A percentile compares a stretch with the other conserved stretches of the same genome.
Conservation (phyloP, 2,888 invertebrate genomes). For the Rhogogaster chlorosoma region DNA sequence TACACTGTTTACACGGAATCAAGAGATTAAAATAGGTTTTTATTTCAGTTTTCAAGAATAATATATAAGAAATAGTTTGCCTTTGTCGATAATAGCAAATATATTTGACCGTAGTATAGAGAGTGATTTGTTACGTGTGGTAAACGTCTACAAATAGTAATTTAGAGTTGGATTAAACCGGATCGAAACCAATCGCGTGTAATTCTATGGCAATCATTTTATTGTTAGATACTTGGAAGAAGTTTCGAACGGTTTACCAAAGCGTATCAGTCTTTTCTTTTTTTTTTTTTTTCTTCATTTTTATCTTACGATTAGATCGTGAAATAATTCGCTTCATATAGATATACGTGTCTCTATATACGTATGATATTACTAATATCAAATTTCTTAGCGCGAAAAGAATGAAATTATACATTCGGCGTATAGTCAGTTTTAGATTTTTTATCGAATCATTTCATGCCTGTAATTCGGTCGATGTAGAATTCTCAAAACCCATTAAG, state of each 20-base stretch:
- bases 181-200: slow-evolving; percentile 4
- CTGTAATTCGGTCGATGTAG: not conserved
- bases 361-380: not conserved
- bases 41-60: not conserved
- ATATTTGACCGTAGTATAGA: not conserved
- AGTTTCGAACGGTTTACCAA: not conserved
- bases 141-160: slow-evolving; percentile 37
- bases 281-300: not conserved
- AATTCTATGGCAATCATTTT: slow-evolving; percentile 13
- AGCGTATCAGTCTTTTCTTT: not conserved
- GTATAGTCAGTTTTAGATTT: not conserved
- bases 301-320: not conserved
- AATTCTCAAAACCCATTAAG: slow-evolving; percentile 1
- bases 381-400: not conserved
- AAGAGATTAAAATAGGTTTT: not conserved
- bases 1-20: not conserved
- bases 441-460: not conserved
- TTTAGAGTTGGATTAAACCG: slow-evolving; percentile 20
- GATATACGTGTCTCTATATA: not conserved
- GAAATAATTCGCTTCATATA: not conserved
- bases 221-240: slow-evolving; percentile 17
- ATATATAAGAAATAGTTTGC: not conserved
- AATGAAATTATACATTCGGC: not conserved
- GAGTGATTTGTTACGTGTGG: slow-evolving; percentile 20
- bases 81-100: not conserved